A percentile compares a stretch with the other conserved stretches of the same genome.
phyloP scores from a whole-genome alignment of 1,140 invertebrate genomes.

The Drosophila varians region DNA sequence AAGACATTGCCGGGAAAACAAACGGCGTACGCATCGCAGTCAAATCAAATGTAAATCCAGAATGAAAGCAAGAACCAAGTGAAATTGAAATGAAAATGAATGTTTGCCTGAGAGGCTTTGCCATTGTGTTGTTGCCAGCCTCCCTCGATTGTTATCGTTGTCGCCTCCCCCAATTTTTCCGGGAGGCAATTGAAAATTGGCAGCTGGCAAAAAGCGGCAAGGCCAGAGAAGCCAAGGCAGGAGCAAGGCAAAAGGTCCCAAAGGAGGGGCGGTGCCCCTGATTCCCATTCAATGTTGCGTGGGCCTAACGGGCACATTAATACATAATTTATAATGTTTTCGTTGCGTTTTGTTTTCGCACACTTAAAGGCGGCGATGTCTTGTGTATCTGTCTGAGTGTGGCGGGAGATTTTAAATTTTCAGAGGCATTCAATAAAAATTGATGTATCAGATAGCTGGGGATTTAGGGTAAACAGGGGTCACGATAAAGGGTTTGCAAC shows the following conservation, averaged over 20 bases:
- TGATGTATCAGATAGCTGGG: conserved; percentile 1
- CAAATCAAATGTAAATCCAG: conserved; percentile 82
- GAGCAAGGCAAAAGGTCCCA: conserved; percentile 19
- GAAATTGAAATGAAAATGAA: conserved; percentile 81
- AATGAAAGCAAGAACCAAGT: conserved; percentile 73
- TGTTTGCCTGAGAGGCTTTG: conserved; percentile 42
- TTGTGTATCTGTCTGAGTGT: conserved; percentile 18
- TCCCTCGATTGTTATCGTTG: conserved; percentile 47
- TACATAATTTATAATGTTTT: conserved; percentile 83
- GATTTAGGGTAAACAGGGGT: neutral
- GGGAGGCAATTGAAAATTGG: conserved; percentile 76
- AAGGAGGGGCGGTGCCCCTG: conserved; percentile 5
- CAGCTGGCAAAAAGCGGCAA: conserved; percentile 60
- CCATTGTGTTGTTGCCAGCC: conserved; percentile 39
- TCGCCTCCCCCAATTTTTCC: conserved; percentile 37
- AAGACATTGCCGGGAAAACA: conserved; percentile 34
- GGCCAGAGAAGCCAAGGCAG: conserved; percentile 30
- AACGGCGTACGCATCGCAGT: conserved; percentile 50
- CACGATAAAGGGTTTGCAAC: neutral
- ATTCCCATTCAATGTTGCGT: conserved; percentile 24
- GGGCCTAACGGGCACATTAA: conserved; percentile 77
- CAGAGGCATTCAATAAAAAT: conserved; percentile 5
- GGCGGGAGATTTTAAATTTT: conserved; percentile 13
- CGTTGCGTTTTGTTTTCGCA: conserved; percentile 62
- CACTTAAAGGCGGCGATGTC: conserved; percentile 43